These are phyloP conservation scores for Agrotis segetum DNA, from an alignment of 2,888 invertebrate species.

Conservation along the genomic window DNA sequence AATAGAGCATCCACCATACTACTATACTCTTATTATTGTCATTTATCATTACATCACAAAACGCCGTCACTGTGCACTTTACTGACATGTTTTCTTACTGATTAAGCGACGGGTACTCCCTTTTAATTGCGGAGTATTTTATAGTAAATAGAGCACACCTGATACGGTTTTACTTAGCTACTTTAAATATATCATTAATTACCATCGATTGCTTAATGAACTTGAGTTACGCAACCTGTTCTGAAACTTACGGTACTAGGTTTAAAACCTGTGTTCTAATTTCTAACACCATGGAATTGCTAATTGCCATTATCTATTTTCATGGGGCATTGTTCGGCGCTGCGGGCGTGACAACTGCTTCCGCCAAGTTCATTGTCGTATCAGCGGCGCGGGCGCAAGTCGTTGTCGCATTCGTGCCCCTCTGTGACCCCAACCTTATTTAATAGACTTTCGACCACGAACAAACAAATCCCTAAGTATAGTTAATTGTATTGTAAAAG, in stretches of 20 bases:
- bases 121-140: constrained; percentile 24
- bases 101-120: constrained; percentile 33
- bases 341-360: constrained; percentile 88
- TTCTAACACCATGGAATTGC: constrained; percentile 64
- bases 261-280: constrained; percentile 52
- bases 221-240: constrained; percentile 4
- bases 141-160: constrained; percentile 6
- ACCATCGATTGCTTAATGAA: neutral
- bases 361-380: constrained; percentile 90
- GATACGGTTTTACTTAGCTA: neutral
- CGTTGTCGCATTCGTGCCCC: constrained; percentile 66
- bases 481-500: neutral
- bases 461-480: constrained; percentile 12
- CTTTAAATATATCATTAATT: neutral
- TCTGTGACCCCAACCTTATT: constrained; percentile 74
- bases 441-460: constrained; percentile 34
- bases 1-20: constrained; percentile 78
- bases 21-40: constrained; percentile 47
- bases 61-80: constrained; percentile 32
- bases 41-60: constrained; percentile 52
- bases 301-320: constrained; percentile 80
- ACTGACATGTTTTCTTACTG: constrained; percentile 48
- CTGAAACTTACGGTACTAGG: constrained; percentile 28
- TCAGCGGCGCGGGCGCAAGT: constrained; percentile 66
- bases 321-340: constrained; percentile 84